Evolutionary conservation across 2,888 invertebrate species (phyloP), one percentile per base, ranked within the genome.

Genomic region (Augochlorella aurata): DNA sequence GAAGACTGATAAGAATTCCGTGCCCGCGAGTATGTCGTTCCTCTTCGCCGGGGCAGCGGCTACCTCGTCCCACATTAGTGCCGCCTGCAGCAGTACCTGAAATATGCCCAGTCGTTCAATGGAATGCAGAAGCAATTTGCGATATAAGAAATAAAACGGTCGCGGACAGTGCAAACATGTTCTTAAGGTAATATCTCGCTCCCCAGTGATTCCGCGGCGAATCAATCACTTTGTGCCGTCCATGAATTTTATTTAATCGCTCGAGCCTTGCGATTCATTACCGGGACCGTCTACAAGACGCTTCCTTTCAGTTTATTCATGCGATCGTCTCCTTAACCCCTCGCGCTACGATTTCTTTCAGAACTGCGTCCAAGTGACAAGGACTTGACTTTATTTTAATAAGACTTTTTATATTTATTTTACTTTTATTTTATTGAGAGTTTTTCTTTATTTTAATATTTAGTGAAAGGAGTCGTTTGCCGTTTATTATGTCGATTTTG

Each of bases 1-100:
- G 86, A 94, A 94, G 29, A 94, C 93, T 21, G 94, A 93, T 24
- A 94, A 92, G 89, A 94, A 94, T 87, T 94, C 94, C 49, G 94
- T 93, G 77, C 94, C 94, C 67, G 94, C 93, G 67, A 94, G 88
- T 67, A 94, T 92, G 89, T 95, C 95, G 90, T 90, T 93, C 68
- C 91, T 90, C 66, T 90, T 92, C 80, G 87, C 86, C 21, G 92
- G 90, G 54, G 91, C 91, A 49, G 91, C 89, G 54, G 65, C 81
- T 71, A 84, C 87, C 78, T 90, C 88, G 73, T 93, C 90, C 92
- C 91, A 91, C 44, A 93, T 85, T 73, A 92, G 84, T 84, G 89
- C 83, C 81, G 91, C 88, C 83, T 93, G 91, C 67, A 93, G 88
- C 88, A 93, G 89, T 89, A 93, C 88, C 93, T 93, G 89, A 52